Evolutionary conservation across 2,888 invertebrate species (phyloP).

Genomic region (Timema podura): DNA sequence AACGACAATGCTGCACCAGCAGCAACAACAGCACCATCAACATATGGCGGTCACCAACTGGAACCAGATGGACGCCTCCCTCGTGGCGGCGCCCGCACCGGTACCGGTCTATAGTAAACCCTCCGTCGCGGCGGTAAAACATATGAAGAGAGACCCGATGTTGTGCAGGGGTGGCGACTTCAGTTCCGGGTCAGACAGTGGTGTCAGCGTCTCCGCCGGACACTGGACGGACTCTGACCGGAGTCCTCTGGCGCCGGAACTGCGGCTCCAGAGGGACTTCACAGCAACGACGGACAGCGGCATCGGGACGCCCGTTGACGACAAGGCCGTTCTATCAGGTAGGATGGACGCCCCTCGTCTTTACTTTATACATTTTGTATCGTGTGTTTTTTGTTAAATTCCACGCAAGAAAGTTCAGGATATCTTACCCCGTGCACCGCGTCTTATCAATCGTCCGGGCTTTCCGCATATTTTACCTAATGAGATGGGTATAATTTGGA

Average conservation of each 20-base stretch:
- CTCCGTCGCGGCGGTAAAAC: slow-evolving; percentile 21
- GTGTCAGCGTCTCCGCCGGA: slow-evolving; percentile 32
- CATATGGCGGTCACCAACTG: slow-evolving; percentile 14
- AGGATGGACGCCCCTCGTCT: slow-evolving; percentile 4
- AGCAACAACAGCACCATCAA: slow-evolving; percentile 19
- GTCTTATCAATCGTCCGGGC: too few relatives aligned
- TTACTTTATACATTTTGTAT: slow-evolving; percentile 16
- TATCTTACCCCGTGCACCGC: too few relatives aligned
- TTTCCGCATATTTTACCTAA: too few relatives aligned
- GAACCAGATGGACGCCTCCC: slow-evolving; percentile 15
- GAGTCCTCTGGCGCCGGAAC: slow-evolving; percentile 32
- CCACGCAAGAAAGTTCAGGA: too few relatives aligned
- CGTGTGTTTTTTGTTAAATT: neutral
- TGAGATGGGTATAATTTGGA: too few relatives aligned
- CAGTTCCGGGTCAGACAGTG: slow-evolving; percentile 33
- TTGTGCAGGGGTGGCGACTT: slow-evolving; percentile 32
- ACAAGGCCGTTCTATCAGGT: slow-evolving; percentile 31
- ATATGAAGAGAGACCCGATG: slow-evolving; percentile 30
- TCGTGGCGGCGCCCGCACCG: slow-evolving; percentile 21
- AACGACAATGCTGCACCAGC: slow-evolving; percentile 17
- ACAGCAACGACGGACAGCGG: slow-evolving; percentile 26
- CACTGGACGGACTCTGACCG: slow-evolving; percentile 35
- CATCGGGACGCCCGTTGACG: slow-evolving; percentile 31
- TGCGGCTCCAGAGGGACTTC: slow-evolving; percentile 28
- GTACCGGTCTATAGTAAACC: slow-evolving; percentile 25